phyloP scores from a whole-genome alignment of 2,888 invertebrate genomes.

The Amiota mariae region DNA sequence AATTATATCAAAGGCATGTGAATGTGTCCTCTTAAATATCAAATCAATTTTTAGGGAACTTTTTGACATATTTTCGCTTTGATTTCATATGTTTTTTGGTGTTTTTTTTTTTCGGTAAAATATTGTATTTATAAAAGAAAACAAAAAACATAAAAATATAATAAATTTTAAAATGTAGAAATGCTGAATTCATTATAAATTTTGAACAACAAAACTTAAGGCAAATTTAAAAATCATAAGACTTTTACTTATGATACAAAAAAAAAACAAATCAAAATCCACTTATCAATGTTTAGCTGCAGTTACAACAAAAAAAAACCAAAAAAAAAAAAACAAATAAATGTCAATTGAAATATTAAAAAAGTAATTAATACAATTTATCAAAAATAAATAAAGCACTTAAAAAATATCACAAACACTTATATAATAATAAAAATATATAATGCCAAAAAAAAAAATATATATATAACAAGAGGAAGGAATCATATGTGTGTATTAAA shows the following conservation, averaged over 20 bases:
- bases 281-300: conserved; percentile 19
- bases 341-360: conserved; percentile 46
- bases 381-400: not conserved
- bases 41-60: conserved; percentile 58
- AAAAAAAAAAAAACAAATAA: conserved; percentile 38
- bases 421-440: too few relatives aligned
- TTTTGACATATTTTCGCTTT: conserved; percentile 36
- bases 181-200: conserved; percentile 51
- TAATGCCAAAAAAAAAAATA: too few relatives aligned
- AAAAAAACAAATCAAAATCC: conserved; percentile 2
- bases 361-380: conserved; percentile 31
- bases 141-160: conserved; percentile 31
- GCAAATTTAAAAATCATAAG: conserved; percentile 43
- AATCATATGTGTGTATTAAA: too few relatives aligned
- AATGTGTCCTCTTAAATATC: conserved; percentile 20
- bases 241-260: conserved; percentile 50
- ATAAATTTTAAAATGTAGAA: conserved; percentile 30
- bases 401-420: not conserved
- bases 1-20: not conserved
- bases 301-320: not conserved
- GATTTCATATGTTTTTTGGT: conserved; percentile 31
- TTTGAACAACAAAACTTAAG: conserved; percentile 8
- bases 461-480: too few relatives aligned
- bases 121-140: not conserved
- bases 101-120: conserved; percentile 36